Conservation (phyloP, 2,888 invertebrate species). For the Diloba caeruleocephala region DNA sequence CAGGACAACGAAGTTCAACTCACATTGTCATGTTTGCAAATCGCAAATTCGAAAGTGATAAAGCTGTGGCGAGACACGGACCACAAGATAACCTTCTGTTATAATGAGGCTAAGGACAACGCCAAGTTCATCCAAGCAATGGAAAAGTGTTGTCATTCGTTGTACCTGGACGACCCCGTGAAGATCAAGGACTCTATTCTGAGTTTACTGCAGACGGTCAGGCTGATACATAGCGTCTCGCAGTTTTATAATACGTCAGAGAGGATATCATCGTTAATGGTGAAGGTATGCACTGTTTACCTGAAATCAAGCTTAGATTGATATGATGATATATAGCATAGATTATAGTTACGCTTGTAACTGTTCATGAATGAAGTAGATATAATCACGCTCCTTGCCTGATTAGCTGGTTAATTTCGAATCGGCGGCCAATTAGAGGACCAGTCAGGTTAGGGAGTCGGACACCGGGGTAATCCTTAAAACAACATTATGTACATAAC, state of each 20-base stretch:
- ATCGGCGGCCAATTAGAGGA: too few species aligned
- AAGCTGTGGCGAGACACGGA: constrained; percentile 95
- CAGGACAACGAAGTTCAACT: constrained; percentile 93
- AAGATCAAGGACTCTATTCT: constrained; percentile 97
- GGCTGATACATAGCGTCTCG: constrained; percentile 97
- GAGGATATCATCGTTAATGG: constrained; percentile 98
- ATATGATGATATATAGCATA: too few species aligned
- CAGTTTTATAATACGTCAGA: constrained; percentile 99
- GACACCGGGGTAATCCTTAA: too few species aligned
- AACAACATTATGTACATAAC: too few species aligned
- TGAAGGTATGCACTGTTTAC: constrained; percentile 91
- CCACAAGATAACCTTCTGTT: constrained; percentile 97
- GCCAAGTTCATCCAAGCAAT: constrained; percentile 97
- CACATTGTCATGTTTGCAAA: constrained; percentile 93
- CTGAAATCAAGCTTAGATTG: too few species aligned
- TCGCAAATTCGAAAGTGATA: constrained; percentile 93
- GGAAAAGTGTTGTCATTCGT: constrained; percentile 97
- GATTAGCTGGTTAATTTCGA: too few species aligned
- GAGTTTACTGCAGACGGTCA: constrained; percentile 96
- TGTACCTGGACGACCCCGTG: constrained; percentile 97
- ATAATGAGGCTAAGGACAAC: constrained; percentile 98
- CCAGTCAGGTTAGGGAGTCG: too few species aligned
- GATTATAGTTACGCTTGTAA: too few species aligned
- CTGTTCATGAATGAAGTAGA: too few species aligned
- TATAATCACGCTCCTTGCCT: too few species aligned